These are phyloP conservation scores for Drosophila longiperda DNA, from an alignment of 2,888 invertebrate genomes.

Conservation along the genomic window DNA sequence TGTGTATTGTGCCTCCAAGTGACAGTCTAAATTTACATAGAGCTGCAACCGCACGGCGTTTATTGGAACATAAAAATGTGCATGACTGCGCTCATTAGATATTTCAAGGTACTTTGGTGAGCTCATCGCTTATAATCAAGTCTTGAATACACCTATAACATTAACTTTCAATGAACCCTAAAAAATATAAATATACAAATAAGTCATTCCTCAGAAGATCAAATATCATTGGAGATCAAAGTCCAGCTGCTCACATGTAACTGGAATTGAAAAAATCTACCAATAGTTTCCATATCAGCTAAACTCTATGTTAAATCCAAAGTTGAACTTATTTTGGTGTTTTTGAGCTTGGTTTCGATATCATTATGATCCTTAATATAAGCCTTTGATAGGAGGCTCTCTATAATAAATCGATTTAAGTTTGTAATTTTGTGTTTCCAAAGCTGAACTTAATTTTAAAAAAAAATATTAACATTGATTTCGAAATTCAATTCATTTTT, in stretches of 20 bases:
- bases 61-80: constrained; percentile 14
- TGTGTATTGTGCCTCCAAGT: constrained; percentile 14
- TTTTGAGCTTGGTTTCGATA: too few species aligned
- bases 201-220: neutral
- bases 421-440: neutral
- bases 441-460: too few species aligned
- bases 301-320: neutral
- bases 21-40: constrained; percentile 48
- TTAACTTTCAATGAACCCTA: neutral
- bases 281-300: neutral
- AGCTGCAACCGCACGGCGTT: constrained; percentile 24
- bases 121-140: constrained; percentile 2
- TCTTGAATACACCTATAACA: constrained; percentile 6
- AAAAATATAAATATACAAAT: neutral
- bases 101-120: neutral
- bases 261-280: neutral
- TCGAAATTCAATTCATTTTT: neutral
- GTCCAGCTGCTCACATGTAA: neutral
- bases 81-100: constrained; percentile 3
- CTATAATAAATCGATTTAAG: neutral
- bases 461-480: neutral
- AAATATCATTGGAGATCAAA: neutral
- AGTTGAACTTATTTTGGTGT: neutral
- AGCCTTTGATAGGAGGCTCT: neutral
- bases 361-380: too few species aligned